Conservation (phyloP, 2,888 invertebrate genomes). For the Spialia ferax region DNA sequence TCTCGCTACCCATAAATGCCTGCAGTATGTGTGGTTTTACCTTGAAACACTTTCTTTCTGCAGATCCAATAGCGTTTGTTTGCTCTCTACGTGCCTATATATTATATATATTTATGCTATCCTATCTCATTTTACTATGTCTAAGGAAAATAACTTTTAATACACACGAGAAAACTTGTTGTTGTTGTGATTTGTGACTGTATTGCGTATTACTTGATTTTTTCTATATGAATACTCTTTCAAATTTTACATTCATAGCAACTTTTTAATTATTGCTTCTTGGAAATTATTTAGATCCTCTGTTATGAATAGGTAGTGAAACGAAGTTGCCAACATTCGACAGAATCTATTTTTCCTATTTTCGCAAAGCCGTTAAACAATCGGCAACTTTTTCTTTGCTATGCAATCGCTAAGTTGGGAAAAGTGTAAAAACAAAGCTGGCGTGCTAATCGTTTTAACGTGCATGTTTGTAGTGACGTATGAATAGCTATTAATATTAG, state of each 20-base stretch:
- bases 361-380: conserved; percentile 9
- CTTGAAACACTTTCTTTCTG: conserved; percentile 75
- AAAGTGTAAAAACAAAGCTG: conserved; percentile 27
- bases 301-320: not conserved
- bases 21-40: conserved; percentile 57
- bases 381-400: conserved; percentile 20
- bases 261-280: not conserved
- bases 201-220: too few species aligned
- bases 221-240: too few species aligned
- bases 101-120: too few species aligned
- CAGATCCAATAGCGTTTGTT: conserved; percentile 11
- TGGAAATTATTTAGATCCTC: not conserved
- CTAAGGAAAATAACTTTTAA: not conserved
- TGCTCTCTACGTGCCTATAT: too few species aligned
- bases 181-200: too few species aligned
- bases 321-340: conserved; percentile 1
- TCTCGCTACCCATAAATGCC: conserved; percentile 49
- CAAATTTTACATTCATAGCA: not conserved
- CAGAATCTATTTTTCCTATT: conserved; percentile 6
- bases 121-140: conserved; percentile 21
- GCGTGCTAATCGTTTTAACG: conserved; percentile 17
- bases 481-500: conserved; percentile 21
- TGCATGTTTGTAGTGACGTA: conserved; percentile 14
- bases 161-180: too few species aligned
- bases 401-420: conserved; percentile 20